Conservation (phyloP, 1,140 invertebrate genomes). For the Phymastichus coffea region DNA sequence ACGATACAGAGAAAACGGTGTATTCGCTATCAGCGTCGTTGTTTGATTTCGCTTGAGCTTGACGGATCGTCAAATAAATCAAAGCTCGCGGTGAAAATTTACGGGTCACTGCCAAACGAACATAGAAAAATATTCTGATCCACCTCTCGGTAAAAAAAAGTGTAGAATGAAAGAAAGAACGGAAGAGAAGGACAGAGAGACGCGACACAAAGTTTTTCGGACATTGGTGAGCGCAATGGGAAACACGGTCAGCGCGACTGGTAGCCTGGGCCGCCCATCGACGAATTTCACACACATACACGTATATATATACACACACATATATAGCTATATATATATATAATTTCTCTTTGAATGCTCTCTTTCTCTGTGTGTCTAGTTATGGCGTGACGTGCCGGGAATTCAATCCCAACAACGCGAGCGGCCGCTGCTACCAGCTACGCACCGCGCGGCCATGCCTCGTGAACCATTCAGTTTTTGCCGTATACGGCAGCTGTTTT, state of each 20-base stretch:
- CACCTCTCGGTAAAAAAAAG: neutral
- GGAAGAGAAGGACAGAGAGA: neutral
- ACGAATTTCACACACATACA: too few species aligned
- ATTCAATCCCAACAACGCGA: conserved; percentile 38
- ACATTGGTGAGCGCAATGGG: conserved; percentile 38
- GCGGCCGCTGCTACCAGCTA: conserved; percentile 23
- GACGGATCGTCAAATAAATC: conserved; percentile 10
- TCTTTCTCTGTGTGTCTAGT: too few species aligned
- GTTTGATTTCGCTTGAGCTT: conserved; percentile 4
- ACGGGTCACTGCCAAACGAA: neutral
- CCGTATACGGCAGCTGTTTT: too few species aligned
- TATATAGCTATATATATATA: too few species aligned
- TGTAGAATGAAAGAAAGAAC: too few species aligned
- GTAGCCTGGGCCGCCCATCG: too few species aligned
- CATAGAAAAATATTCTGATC: too few species aligned
- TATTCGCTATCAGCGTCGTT: neutral
- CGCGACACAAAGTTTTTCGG: conserved; percentile 50
- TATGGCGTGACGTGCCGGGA: conserved; percentile 13
- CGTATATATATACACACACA: too few species aligned
- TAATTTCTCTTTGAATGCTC: too few species aligned
- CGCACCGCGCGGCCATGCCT: conserved; percentile 50
- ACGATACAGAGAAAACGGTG: neutral
- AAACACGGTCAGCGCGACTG: too few species aligned
- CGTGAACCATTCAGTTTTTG: conserved; percentile 56
- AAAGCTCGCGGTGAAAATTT: conserved; percentile 8